Conservation (phyloP, 2,113 vertebrate genomes). For the Triplophysa siluroides region DNA sequence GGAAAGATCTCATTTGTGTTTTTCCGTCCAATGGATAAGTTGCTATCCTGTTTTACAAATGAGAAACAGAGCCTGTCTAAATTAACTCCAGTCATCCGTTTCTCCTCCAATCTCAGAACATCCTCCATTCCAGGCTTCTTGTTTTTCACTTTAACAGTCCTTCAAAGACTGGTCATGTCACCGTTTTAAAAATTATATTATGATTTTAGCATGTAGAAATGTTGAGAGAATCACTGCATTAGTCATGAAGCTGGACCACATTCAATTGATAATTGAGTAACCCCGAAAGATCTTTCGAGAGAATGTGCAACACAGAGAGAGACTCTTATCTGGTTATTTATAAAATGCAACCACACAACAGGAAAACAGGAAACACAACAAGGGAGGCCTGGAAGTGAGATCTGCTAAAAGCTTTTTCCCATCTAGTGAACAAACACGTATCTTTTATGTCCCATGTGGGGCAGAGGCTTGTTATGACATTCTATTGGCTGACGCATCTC, state of each 20-base stretch:
- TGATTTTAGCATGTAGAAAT: slow-evolving; percentile 17
- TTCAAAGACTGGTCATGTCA: not conserved
- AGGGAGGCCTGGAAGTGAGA: slow-evolving; percentile 42
- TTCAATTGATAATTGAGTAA: slow-evolving; percentile 54
- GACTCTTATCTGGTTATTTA: slow-evolving; percentile 32
- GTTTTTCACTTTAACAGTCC: not conserved
- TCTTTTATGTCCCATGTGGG: slow-evolving; percentile 41
- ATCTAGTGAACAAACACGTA: slow-evolving; percentile 24
- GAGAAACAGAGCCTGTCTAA: slow-evolving; percentile 50
- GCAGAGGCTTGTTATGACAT: not conserved
- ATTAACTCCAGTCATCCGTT: slow-evolving; percentile 60
- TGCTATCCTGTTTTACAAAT: slow-evolving; percentile 43
- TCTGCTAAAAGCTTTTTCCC: slow-evolving; percentile 54
- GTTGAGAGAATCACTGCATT: slow-evolving; percentile 22
- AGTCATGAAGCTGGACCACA: slow-evolving; percentile 28
- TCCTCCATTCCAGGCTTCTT: not conserved
- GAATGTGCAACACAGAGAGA: slow-evolving; percentile 32
- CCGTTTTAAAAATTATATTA: not conserved
- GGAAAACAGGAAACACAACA: slow-evolving; percentile 19
- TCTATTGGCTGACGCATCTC: slow-evolving; percentile 47
- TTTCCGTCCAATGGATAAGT: not conserved
- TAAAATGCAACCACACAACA: slow-evolving; percentile 47
- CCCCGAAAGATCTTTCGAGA: slow-evolving; percentile 12
- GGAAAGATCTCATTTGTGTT: not conserved
- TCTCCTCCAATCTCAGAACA: slow-evolving; percentile 17